Conservation (phyloP, 2,797 vertebrate species). For the Bradypus variegatus region DNA sequence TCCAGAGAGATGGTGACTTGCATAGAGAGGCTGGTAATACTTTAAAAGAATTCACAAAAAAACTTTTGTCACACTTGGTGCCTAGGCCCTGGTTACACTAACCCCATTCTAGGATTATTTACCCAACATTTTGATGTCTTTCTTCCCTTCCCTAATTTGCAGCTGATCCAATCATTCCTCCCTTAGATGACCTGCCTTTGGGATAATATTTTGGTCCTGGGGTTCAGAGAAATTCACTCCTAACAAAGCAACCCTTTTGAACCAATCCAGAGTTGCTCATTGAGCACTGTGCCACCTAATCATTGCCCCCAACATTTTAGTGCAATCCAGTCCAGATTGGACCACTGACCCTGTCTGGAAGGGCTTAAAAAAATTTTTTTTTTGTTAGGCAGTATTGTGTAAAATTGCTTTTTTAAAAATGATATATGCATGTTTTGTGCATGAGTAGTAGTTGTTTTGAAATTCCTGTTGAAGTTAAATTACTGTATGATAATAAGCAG, state of each 20-base stretch:
- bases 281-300: slow-evolving; percentile 27
- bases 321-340: slow-evolving; percentile 58
- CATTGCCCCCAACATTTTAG: background rate
- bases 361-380: slow-evolving; percentile 57
- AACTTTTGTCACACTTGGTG: slow-evolving; percentile 43
- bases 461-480: slow-evolving; percentile 77
- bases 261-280: slow-evolving; percentile 9
- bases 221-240: slow-evolving; percentile 30
- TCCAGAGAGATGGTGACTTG: slow-evolving; percentile 19
- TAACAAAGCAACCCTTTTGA: background rate
- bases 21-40: background rate
- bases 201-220: slow-evolving; percentile 17
- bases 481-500: slow-evolving; percentile 81
- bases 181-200: slow-evolving; percentile 42
- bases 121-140: slow-evolving; percentile 43
- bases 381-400: slow-evolving; percentile 74
- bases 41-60: slow-evolving; percentile 28
- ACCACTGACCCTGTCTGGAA: slow-evolving; percentile 63
- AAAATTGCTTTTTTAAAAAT: slow-evolving; percentile 74
- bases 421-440: slow-evolving; percentile 82
- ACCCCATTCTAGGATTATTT: slow-evolving; percentile 14
- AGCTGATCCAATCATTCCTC: slow-evolving; percentile 15
- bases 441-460: slow-evolving; percentile 81
- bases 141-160: slow-evolving; percentile 13
- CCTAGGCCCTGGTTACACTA: slow-evolving; percentile 36